Percentiles rank a stretch among this genome's conserved stretches.
These are phyloP conservation scores for Scaptomyza parva DNA, from an alignment of 2,888 invertebrate species.

Conservation along the genomic window DNA sequence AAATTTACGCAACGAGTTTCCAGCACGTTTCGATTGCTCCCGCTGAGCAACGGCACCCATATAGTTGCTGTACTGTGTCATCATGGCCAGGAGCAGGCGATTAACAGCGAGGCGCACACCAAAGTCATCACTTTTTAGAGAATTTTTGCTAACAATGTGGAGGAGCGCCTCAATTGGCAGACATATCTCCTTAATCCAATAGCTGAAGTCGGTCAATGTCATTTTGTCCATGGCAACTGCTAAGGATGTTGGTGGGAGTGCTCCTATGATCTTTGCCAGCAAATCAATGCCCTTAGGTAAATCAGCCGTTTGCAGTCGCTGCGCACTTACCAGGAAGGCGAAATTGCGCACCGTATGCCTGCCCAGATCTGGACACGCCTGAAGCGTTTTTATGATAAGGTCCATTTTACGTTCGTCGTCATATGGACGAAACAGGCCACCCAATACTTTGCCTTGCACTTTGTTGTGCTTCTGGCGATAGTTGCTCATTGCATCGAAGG, in stretches of 20 bases:
- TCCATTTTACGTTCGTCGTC: conserved; percentile 88
- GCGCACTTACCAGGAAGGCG: conserved; percentile 88
- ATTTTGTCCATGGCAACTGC: conserved; percentile 78
- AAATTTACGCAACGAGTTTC: conserved; percentile 82
- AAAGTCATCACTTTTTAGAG: conserved; percentile 59
- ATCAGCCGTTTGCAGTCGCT: conserved; percentile 42
- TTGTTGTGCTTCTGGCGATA: conserved; percentile 82
- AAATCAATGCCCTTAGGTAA: conserved; percentile 69
- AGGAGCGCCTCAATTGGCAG: conserved; percentile 80
- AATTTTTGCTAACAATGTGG: conserved; percentile 63
- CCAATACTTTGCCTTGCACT: conserved; percentile 85
- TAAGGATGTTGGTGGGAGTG: conserved; percentile 75
- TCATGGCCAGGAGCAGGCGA: conserved; percentile 84
- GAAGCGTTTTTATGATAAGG: conserved; percentile 88
- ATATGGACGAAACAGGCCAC: conserved; percentile 89
- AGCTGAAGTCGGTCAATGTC: conserved; percentile 80
- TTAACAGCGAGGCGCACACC: conserved; percentile 82
- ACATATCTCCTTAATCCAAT: conserved; percentile 83
- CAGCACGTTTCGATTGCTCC: conserved; percentile 75
- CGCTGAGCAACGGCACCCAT: conserved; percentile 74
- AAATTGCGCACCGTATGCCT: conserved; percentile 87
- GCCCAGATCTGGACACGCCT: conserved; percentile 90
- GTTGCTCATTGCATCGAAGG: conserved; percentile 89
- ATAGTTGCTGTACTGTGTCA: conserved; percentile 84
- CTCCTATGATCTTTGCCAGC: conserved; percentile 72